A percentile compares a stretch with the other conserved stretches of the same genome.
phyloP scores from a whole-genome alignment of 2,113 vertebrate species.

The Eubucco bourcierii region DNA sequence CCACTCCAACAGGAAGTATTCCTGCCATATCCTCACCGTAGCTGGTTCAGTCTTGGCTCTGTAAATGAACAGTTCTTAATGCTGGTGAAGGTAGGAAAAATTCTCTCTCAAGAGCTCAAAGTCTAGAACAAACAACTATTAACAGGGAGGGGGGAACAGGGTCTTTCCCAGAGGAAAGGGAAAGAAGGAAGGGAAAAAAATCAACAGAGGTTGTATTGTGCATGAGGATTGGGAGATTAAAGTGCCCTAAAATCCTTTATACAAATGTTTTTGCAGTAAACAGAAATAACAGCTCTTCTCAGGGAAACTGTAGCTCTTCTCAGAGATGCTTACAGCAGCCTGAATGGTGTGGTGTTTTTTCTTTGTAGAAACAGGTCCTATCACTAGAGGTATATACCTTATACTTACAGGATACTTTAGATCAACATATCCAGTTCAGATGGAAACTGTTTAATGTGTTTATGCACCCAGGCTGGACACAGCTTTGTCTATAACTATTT shows the following conservation, averaged over 20 bases:
- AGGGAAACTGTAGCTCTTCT: not conserved
- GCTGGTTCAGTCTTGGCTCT: not conserved
- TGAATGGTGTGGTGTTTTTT: not conserved
- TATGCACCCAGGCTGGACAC: not conserved
- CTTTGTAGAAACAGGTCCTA: not conserved
- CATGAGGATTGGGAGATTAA: conserved; percentile 16
- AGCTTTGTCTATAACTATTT: conserved; percentile 1
- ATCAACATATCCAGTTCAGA: not conserved
- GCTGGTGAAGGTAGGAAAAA: not conserved
- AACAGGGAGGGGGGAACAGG: not conserved
- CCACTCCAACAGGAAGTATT: not conserved
- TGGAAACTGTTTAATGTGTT: not conserved
- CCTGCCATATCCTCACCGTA: not conserved
- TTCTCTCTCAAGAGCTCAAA: not conserved
- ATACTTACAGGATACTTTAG: not conserved
- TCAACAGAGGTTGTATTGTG: conserved; percentile 1
- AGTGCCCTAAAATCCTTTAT: not conserved
- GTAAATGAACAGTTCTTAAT: not conserved
- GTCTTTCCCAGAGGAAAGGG: not conserved
- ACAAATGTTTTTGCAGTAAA: conserved; percentile 14
- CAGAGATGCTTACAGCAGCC: not conserved
- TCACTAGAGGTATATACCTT: not conserved
- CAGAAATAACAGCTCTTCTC: not conserved
- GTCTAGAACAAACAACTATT: not conserved
- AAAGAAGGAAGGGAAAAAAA: not conserved